Conservation (phyloP, 2,797 vertebrate genomes). For the Hippopotamyrus pictus region DNA sequence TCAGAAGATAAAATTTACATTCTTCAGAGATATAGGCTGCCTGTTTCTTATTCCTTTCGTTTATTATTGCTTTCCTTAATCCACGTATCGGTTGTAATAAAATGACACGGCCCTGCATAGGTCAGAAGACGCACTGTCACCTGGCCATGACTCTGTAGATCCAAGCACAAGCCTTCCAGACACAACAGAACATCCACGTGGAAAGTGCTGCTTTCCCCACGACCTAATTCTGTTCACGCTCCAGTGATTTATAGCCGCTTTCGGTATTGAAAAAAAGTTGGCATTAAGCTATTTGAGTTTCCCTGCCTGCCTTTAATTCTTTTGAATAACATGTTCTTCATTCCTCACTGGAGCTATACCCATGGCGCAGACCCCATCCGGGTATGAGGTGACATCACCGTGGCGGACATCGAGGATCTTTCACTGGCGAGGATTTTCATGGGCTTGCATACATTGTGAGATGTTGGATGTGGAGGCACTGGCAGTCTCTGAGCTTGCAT, state of each 20-base stretch:
- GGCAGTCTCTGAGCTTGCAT: slow-evolving; percentile 18
- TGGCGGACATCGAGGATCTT: slow-evolving; percentile 20
- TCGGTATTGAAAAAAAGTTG: not conserved
- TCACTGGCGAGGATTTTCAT: slow-evolving; percentile 9
- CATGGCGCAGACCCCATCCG: not conserved
- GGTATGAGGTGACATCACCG: slow-evolving; percentile 11
- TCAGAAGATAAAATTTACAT: not conserved
- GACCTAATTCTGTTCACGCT: slow-evolving; percentile 22
- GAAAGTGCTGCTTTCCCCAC: slow-evolving; percentile 21
- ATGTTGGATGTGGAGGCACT: slow-evolving; percentile 26
- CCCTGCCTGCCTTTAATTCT: slow-evolving; percentile 16
- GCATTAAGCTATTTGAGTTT: slow-evolving; percentile 10
- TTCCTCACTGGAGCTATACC: not conserved
- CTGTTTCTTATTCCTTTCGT: not conserved
- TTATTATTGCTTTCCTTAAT: slow-evolving; percentile 16
- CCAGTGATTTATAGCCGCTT: slow-evolving; percentile 24
- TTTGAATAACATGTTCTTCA: slow-evolving; percentile 13
- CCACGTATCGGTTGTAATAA: slow-evolving; percentile 24
- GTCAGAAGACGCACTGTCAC: slow-evolving; percentile 22
- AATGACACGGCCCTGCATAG: slow-evolving; percentile 23
- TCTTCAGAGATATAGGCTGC: not conserved
- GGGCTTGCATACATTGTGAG: slow-evolving; percentile 15
- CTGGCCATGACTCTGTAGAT: slow-evolving; percentile 23
- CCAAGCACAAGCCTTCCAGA: slow-evolving; percentile 12
- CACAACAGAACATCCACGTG: slow-evolving; percentile 6